Base-by-base conservation (phyloP, 2,888 invertebrate species). In the Tenodera sinensis region DNA sequence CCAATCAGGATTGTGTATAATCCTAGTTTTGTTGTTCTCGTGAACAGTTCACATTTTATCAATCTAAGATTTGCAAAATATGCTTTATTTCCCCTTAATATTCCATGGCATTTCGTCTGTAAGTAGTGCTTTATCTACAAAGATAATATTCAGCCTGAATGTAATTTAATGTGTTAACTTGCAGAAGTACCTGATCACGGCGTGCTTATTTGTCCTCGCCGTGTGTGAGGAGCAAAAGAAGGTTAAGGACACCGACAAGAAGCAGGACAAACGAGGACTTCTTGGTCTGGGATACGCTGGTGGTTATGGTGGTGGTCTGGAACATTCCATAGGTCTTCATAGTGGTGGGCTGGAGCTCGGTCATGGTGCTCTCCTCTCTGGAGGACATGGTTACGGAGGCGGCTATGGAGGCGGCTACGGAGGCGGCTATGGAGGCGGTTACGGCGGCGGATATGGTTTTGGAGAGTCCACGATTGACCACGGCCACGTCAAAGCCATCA, bases 401-500 rank as follows among this genome's bases (percentile, higher is more conserved):
- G 54, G 15, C 30, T 28, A 86, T 12, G 86, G 71, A 7, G 27
- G 54, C 12, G 54, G 28, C 25, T 54, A 81, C 6, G 7, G 28
- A 6, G 42, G 42, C 20, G 85, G 71, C 9, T 28, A 54, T 3
- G 85, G 85, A 4, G 47, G 71, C 20, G 54, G 85, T 28, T 84
- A 81, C 4, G 4, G 28, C 0, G 47, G 47, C 25, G 85, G 84
- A n/a, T 28, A 28, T n/a, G 89, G 88, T 25, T 15, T 20, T 88
- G 89, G 89, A 83, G 84, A 81, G 28, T 84, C 88, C 30, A 54
- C 83, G 54, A 42, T 83, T 83, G 28, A 85, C 12, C 88, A 88
- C 27, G 89, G 89, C 12, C 47, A 88, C 83, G 89, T 89, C 81
- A 89, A 89, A 84, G 87, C 89, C 71, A 88, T 90, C 42, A 89